Conservation (phyloP, 2,888 invertebrate species). For the Netelia fuscicornis region DNA sequence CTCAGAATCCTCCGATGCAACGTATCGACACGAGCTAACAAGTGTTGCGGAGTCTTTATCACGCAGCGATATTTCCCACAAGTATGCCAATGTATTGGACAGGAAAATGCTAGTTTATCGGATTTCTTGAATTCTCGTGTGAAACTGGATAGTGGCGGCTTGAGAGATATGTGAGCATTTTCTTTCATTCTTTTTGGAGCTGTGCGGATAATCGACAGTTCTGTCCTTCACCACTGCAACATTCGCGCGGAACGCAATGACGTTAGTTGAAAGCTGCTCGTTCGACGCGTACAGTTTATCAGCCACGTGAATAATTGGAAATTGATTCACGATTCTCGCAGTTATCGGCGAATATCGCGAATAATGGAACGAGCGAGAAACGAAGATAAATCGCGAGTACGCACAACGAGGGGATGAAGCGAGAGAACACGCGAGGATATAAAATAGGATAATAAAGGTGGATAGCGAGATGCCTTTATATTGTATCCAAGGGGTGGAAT, state of each 20-base stretch:
- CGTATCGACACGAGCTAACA: no score
- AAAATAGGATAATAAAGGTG: slow-evolving; percentile 45
- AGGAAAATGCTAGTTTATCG: slow-evolving; percentile 47
- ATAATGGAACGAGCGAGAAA: slow-evolving; percentile 28
- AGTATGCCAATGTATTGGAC: slow-evolving; percentile 62
- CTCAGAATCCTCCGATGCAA: no score
- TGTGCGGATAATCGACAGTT: no score
- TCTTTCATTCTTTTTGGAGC: no score
- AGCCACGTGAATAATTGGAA: background rate
- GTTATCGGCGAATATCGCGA: slow-evolving; percentile 37
- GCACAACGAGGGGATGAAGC: background rate
- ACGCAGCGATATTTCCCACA: slow-evolving; percentile 32
- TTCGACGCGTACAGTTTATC: background rate
- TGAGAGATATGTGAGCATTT: background rate
- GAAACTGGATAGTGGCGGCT: slow-evolving; percentile 9
- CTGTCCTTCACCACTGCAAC: no score
- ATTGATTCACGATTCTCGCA: slow-evolving; percentile 27
- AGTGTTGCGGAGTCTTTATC: no score
- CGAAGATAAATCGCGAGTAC: background rate
- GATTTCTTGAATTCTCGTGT: slow-evolving; percentile 72
- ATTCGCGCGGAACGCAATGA: no score
- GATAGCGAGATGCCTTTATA: slow-evolving; percentile 6
- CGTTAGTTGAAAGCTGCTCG: no score
- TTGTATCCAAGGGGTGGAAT: slow-evolving; percentile 45
- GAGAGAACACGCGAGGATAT: slow-evolving; percentile 15